These are phyloP conservation scores for Rana temporaria DNA, from an alignment of 2,113 vertebrate genomes.

Conservation along the genomic window DNA sequence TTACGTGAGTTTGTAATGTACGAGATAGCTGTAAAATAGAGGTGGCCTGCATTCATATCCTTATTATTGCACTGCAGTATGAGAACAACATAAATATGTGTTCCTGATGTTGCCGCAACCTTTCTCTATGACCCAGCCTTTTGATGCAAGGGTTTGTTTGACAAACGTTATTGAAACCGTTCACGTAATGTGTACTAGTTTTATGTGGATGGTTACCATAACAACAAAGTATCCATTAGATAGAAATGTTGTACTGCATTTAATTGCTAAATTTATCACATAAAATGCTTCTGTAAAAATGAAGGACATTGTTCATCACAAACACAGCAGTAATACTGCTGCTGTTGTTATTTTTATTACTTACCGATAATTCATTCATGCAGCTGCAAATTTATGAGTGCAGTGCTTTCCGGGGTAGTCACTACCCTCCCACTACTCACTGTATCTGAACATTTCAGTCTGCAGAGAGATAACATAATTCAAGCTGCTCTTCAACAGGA, in stretches of 20 bases:
- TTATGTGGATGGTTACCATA: conserved; percentile 49
- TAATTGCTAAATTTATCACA: conserved; percentile 57
- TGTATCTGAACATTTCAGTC: background rate
- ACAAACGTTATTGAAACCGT: conserved; percentile 30
- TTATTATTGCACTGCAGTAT: conserved; percentile 1
- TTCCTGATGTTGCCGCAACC: conserved; percentile 9
- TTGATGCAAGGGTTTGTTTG: conserved; percentile 25
- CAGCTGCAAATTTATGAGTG: conserved; percentile 27
- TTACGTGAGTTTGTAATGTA: background rate
- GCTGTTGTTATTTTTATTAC: conserved; percentile 30
- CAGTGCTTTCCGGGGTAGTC: background rate
- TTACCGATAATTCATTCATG: background rate
- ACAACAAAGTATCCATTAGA: conserved; percentile 57
- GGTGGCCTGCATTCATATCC: background rate
- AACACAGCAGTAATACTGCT: conserved; percentile 2
- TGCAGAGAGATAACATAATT: background rate
- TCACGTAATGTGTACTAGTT: conserved; percentile 20
- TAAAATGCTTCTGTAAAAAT: conserved; percentile 49
- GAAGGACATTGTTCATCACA: conserved; percentile 53
- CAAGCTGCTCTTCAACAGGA: conserved; percentile 6
- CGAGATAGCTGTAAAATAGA: background rate
- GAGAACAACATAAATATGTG: conserved; percentile 5
- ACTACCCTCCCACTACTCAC: background rate
- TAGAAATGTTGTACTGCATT: conserved; percentile 40
- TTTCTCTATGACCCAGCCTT: conserved; percentile 23